Conservation (phyloP, 2,888 invertebrate genomes). For the Protonemura montana region DNA sequence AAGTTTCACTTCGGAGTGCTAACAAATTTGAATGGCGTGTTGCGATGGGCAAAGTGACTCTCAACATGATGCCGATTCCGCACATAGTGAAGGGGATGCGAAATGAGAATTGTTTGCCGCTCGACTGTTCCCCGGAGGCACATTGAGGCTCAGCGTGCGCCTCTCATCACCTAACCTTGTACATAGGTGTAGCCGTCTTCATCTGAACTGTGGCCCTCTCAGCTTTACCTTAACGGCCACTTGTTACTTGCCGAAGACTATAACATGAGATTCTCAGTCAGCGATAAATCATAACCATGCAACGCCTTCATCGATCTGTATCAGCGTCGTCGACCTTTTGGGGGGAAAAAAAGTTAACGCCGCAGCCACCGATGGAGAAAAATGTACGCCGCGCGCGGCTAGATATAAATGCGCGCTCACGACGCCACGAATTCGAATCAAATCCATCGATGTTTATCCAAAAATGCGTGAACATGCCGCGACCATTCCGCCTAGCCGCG, state of each 20-base stretch:
- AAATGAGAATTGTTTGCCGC: neutral
- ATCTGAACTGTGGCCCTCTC: neutral
- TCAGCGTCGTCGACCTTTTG: slow-evolving; percentile 28
- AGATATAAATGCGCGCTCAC: slow-evolving; percentile 21
- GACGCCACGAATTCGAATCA: neutral
- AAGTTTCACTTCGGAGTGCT: neutral
- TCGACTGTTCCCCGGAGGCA: neutral
- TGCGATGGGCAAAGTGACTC: neutral
- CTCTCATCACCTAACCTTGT: neutral
- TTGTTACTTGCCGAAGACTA: slow-evolving; percentile 2
- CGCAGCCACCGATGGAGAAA: slow-evolving; percentile 22
- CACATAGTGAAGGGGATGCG: neutral
- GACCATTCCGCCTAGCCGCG: slow-evolving; percentile 28
- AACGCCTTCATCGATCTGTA: slow-evolving; percentile 40
- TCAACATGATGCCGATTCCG: neutral
- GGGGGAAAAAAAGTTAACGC: neutral
- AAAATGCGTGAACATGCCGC: slow-evolving; percentile 34
- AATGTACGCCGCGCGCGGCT: neutral
- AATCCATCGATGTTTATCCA: slow-evolving; percentile 38
- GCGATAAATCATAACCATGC: neutral
- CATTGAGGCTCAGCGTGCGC: neutral
- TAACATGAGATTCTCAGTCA: neutral
- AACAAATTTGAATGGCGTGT: neutral
- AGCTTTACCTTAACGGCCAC: slow-evolving; percentile 9
- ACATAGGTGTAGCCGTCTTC: neutral